Percentiles rank a stretch among this genome's conserved stretches.
phyloP scores from a whole-genome alignment of 2,113 vertebrate species.

The Labeo catla region DNA sequence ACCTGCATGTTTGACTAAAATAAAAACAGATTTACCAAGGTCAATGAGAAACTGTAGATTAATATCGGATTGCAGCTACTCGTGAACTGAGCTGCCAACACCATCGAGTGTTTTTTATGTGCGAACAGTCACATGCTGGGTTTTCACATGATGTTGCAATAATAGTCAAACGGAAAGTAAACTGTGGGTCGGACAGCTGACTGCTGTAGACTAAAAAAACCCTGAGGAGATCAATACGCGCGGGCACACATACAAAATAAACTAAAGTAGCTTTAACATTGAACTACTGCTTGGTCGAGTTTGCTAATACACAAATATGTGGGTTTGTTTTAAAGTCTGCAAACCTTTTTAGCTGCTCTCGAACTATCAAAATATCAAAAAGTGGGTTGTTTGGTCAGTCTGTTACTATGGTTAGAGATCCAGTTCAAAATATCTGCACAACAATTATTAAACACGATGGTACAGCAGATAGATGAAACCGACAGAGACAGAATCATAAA shows the following conservation, averaged over 20 bases:
- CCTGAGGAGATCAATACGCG: background rate
- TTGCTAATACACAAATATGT: background rate
- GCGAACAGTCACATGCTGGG: slow-evolving; percentile 60
- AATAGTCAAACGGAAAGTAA: slow-evolving; percentile 28
- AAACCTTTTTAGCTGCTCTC: background rate
- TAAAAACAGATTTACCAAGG: slow-evolving; percentile 23
- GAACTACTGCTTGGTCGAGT: background rate
- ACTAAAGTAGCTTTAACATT: background rate
- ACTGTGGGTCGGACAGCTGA: background rate
- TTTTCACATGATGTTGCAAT: slow-evolving; percentile 63
- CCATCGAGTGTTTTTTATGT: background rate
- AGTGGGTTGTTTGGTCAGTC: background rate
- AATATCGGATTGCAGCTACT: background rate
- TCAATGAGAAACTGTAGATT: background rate
- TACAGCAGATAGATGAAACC: background rate
- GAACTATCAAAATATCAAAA: background rate
- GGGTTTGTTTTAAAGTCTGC: background rate
- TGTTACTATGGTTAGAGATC: background rate
- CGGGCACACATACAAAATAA: background rate
- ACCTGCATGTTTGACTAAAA: slow-evolving; percentile 54
- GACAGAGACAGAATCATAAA: background rate
- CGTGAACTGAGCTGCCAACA: background rate
- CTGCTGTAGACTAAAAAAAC: background rate
- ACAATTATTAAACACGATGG: background rate
- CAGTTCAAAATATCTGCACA: background rate